These are phyloP conservation scores for Heliconius ethilla DNA, from an alignment of 2,888 invertebrate species.

Conservation along the genomic window DNA sequence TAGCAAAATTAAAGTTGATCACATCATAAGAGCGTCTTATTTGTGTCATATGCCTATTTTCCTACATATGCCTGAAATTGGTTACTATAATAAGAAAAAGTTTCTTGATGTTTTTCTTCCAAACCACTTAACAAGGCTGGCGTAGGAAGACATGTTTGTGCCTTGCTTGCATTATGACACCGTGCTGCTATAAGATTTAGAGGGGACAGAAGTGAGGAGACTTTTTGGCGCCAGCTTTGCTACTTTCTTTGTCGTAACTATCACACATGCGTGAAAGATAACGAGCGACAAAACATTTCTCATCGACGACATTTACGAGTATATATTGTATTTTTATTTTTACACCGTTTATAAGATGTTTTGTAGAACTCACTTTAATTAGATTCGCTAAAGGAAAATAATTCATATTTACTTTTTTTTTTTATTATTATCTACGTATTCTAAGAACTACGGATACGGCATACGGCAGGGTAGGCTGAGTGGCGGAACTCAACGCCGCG, in stretches of 20 bases:
- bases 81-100: conserved; percentile 76
- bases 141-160: conserved; percentile 81
- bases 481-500: too few relatives aligned
- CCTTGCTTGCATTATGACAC: conserved; percentile 81
- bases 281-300: conserved; percentile 39
- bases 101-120: conserved; percentile 82
- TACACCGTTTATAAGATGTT: not conserved
- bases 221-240: conserved; percentile 68
- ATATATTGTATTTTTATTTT: conserved; percentile 18
- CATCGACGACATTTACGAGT: conserved; percentile 38
- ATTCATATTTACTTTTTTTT: not conserved
- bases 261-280: conserved; percentile 39
- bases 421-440: not conserved
- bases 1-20: conserved; percentile 11
- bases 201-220: conserved; percentile 79
- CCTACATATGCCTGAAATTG: conserved; percentile 72
- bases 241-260: conserved; percentile 63
- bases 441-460: too few relatives aligned
- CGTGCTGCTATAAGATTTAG: conserved; percentile 80
- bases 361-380: not conserved
- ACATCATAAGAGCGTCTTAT: conserved; percentile 15
- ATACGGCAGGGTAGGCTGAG: too few relatives aligned
- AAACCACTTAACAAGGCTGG: conserved; percentile 82
- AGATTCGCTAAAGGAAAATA: not conserved
- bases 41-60: conserved; percentile 58